Base-by-base conservation (phyloP, 1,140 invertebrate species). In the Samia ricini region DNA sequence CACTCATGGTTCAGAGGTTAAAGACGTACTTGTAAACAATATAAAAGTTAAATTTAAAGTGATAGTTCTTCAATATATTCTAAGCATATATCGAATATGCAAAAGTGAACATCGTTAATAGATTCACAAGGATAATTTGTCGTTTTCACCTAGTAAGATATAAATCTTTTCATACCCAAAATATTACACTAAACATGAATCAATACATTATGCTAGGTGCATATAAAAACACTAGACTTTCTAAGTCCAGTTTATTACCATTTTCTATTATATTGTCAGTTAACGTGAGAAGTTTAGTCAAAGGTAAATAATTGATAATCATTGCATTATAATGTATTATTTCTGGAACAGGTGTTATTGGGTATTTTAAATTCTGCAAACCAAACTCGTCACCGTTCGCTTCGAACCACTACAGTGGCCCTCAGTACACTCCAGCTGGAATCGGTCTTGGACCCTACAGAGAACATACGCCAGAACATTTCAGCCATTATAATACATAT, bases 341-440 rank as follows among this genome's bases (percentile, higher is more conserved):
- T 12, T 42, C 33, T 42, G 15, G 10, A 42, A 42, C 75, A 91
- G 93, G 93, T 65, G 74, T 96, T 0, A 96, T 96, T 62, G 95
- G 94, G 7, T 96, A 96, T 88, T 96, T 96, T 81, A 95, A 95
- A 75, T 90, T 96, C 23, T 96, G 95, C 88, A 94, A 91, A 83
- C 92, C 82, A 58, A 93, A 91, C 82, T 91, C 76, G 6, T 94
- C 80, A 64, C 91, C 77, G 61, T 92, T 78, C 75, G 85, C 84
- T 0, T 90, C 91, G 23, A 91, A 79, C n/a, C 90, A 93, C 67
- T 90, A 90, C 69, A 80, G 71, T 18, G 91, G 92, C 36, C 93
- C 93, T 20, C 93, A 94, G 72, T 94, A 94, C 76, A 92, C 91
- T 0, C 92, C 93, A 6, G 92, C 93, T 19, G 93, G 93, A 12